phyloP scores from a whole-genome alignment of 2,888 invertebrate genomes.

The Azorinus chamasolen region DNA sequence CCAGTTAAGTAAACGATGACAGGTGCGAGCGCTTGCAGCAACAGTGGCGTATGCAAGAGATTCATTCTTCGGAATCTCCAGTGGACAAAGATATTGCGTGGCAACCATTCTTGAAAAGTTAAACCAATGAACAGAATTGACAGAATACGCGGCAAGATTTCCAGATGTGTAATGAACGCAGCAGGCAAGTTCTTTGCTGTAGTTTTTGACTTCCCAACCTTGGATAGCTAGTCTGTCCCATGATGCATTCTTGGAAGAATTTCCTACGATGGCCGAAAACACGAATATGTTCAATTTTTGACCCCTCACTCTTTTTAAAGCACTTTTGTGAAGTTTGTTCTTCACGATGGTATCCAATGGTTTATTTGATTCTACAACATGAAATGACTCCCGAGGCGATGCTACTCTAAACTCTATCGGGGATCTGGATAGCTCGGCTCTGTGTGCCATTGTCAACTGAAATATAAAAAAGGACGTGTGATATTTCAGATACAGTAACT shows the following conservation, averaged over 20 bases:
- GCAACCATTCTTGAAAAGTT: constrained; percentile 13
- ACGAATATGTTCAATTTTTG: constrained; percentile 40
- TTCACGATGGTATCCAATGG: too few species aligned
- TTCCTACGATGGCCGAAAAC: constrained; percentile 53
- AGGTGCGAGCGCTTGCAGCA: constrained; percentile 5
- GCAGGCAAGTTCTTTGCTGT: constrained; percentile 31
- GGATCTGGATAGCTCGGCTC: too few species aligned
- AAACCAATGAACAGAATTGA: constrained; percentile 38
- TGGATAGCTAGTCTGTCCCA: constrained; percentile 43
- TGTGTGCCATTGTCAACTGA: too few species aligned
- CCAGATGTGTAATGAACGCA: constrained; percentile 47
- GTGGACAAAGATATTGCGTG: constrained; percentile 50
- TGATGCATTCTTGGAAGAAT: constrained; percentile 27
- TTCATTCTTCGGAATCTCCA: neutral
- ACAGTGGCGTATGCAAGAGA: constrained; percentile 13
- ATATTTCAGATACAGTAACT: too few species aligned
- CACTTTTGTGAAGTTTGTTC: too few species aligned
- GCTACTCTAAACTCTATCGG: too few species aligned
- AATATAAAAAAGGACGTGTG: too few species aligned
- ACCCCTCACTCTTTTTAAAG: constrained; percentile 32
- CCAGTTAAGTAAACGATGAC: constrained; percentile 38
- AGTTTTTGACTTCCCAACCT: constrained; percentile 44
- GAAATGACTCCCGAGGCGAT: too few species aligned
- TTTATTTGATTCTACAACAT: too few species aligned
- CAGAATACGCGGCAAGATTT: constrained; percentile 5